A percentile compares a stretch with the other conserved stretches of the same genome.
Conservation (phyloP, 1,140 invertebrate species). For the Drosophila pachea region DNA sequence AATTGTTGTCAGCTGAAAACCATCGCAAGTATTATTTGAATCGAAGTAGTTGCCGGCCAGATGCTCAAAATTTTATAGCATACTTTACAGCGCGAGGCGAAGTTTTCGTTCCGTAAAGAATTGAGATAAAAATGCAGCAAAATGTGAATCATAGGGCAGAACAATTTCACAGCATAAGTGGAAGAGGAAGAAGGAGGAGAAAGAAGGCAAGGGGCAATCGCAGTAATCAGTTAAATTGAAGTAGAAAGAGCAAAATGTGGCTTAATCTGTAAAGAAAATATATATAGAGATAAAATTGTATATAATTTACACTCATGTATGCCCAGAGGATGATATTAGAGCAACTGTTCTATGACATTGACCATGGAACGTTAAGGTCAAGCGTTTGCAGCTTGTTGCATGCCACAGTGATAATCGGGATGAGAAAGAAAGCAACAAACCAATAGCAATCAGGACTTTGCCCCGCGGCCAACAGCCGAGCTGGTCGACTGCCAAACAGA, state of each 20-base stretch:
- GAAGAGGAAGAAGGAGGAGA: too few relatives aligned
- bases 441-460: constrained; percentile 33
- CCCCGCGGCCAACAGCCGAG: constrained; percentile 7
- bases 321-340: background rate
- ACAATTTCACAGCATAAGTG: too few relatives aligned
- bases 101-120: too few relatives aligned
- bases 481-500: background rate
- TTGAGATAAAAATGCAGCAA: background rate
- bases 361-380: constrained; percentile 55
- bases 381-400: constrained; percentile 59
- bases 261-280: background rate
- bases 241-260: too few relatives aligned
- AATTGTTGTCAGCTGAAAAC: constrained; percentile 11
- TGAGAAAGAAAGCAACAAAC: background rate
- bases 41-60: constrained; percentile 1
- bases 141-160: background rate
- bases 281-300: too few relatives aligned
- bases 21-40: constrained; percentile 1
- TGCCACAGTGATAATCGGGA: constrained; percentile 22
- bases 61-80: constrained; percentile 4
- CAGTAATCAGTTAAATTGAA: too few relatives aligned
- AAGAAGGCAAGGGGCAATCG: too few relatives aligned
- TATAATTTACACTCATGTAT: too few relatives aligned
- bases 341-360: constrained; percentile 47
- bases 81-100: constrained; percentile 12